Conservation (phyloP, 92 coral and sea anemone species). For the Epizoanthus fatuus region DNA sequence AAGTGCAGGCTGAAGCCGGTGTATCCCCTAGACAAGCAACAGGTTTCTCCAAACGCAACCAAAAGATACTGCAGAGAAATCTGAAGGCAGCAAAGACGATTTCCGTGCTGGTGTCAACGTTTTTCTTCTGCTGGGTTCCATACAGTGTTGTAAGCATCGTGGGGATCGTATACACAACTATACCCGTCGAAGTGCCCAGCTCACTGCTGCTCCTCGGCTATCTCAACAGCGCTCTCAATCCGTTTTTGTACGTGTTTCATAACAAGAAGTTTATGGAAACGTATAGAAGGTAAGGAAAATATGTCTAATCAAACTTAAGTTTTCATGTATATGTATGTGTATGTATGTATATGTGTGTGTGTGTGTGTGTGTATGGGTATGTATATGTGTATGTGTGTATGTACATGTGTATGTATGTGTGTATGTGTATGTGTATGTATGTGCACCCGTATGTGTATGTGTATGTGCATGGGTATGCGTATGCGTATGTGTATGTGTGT, state of each 20-base stretch:
- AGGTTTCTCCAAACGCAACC: constrained; percentile 22
- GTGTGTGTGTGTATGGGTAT: too few species aligned
- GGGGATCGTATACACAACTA: not conserved
- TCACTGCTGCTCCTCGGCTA: constrained; percentile 24
- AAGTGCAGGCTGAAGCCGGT: not conserved
- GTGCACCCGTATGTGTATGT: too few species aligned
- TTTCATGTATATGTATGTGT: not conserved
- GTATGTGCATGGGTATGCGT: too few species aligned
- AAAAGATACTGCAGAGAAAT: constrained; percentile 23
- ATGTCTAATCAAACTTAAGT: not conserved
- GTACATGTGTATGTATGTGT: too few species aligned
- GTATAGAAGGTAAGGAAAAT: constrained; percentile 17
- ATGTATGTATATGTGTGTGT: too few species aligned
- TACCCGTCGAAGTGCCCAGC: not conserved
- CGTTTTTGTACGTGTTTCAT: constrained; percentile 42
- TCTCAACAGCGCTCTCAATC: constrained; percentile 36
- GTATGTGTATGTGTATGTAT: too few species aligned
- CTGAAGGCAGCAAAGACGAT: constrained; percentile 44
- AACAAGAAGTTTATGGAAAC: constrained; percentile 40
- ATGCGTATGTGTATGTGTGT: too few species aligned
- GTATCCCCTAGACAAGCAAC: not conserved
- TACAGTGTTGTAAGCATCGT: constrained; percentile 11
- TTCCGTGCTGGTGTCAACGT: constrained; percentile 23
- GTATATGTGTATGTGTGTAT: too few species aligned
- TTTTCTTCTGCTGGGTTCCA: constrained; percentile 33